phyloP scores from a whole-genome alignment of 1,140 invertebrate species.

The Cardiocondyla obscurior region DNA sequence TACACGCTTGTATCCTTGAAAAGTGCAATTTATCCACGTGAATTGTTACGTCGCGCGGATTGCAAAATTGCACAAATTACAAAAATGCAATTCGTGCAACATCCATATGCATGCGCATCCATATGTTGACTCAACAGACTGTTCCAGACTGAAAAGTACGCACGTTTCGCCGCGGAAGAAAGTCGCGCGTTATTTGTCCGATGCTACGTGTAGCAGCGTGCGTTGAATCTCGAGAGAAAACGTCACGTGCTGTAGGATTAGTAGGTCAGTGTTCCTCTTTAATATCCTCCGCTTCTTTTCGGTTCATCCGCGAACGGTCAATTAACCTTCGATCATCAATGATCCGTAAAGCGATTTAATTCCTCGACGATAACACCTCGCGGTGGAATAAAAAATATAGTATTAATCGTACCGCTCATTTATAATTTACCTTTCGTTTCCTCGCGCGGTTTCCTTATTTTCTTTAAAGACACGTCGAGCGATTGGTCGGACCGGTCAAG shows the following conservation, averaged over 20 bases:
- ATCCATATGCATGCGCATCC: background rate
- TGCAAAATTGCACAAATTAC: background rate
- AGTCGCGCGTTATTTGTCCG: background rate
- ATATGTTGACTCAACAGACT: too few species aligned
- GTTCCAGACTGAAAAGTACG: background rate
- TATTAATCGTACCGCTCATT: too few species aligned
- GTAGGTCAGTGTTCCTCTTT: constrained; percentile 43
- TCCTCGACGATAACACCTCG: background rate
- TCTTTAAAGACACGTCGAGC: too few species aligned
- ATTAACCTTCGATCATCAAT: background rate
- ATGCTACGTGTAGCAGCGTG: background rate
- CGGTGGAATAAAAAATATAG: too few species aligned
- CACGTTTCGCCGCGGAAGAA: background rate
- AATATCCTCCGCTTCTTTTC: background rate
- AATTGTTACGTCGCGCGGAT: background rate
- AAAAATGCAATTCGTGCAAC: too few species aligned
- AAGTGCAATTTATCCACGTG: too few species aligned
- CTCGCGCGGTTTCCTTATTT: too few species aligned
- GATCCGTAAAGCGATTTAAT: background rate
- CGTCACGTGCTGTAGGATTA: constrained; percentile 1
- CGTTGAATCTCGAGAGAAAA: constrained; percentile 35
- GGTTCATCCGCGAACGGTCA: background rate
- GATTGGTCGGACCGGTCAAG: too few species aligned
- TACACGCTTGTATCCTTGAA: too few species aligned
- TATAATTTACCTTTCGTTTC: too few species aligned